Evolutionary conservation across 2,888 invertebrate genomes (phyloP), one percentile per base, ranked within the genome.

Genomic region (Pseudococcus longispinus): DNA sequence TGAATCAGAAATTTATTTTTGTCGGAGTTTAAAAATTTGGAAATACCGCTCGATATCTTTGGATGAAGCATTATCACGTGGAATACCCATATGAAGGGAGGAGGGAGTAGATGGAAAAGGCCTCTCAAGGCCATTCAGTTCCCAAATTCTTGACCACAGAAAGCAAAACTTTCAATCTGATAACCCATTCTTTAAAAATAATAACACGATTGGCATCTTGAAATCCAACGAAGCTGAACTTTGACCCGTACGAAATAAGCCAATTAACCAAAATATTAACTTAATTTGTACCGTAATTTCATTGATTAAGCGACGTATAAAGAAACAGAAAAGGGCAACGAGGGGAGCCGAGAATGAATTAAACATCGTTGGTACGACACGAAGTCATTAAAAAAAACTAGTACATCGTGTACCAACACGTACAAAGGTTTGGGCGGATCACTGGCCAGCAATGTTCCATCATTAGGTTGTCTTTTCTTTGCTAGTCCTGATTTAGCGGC

Each of bases 401-500:
- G 13, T 0, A 51, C 18, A 60, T 9, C 23, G 15, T 60, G 11
- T 29, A 80, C 32, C 42, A 55, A 83, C 89, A 94, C 96, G 95
- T 92, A 96, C 97, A 98, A 95, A 90, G 98, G 98, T 91, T 98
- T 96, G 29, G 98, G 97, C 87, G 98, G 98, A 92, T 98, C 98
- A 90, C 98, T 98, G 88, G 98, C 98, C 87, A 98, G 93, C 87
- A 98, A 92, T 2, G 98, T 98, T 88, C 98, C 98, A 91, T 98
- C 98, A 90, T 97, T 97, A 89, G 96, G 93, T 88, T 89, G 89
- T 60, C 89, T 88, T 85, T 87, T 87, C 11, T 84, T 87, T 18
- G 85, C 84, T 83, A 86, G 60, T 11, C 88, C 88, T 8, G 88
- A 87, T 85, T 89, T 88, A 55, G 89, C 89, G n/a, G 89, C 89